Base-by-base conservation (phyloP, 2,113 vertebrate species). In the Myotis davidii region DNA sequence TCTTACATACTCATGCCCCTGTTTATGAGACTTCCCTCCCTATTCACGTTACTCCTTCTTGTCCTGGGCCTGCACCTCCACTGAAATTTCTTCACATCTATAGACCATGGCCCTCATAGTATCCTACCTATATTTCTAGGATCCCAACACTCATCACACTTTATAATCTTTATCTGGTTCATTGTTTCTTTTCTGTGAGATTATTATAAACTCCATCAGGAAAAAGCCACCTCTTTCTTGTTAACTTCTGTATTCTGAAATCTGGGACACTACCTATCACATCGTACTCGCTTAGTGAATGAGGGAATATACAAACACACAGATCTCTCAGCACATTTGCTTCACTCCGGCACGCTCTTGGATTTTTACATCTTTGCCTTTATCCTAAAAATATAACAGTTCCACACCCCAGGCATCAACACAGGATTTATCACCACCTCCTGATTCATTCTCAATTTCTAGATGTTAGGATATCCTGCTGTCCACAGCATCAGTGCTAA, bases 391-490 rank as follows among this genome's bases (percentile, higher is more conserved):
- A 96, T 96, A 94, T 85, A 96, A 93, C 94, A 90, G 84, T 83
- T 92, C 95, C 77, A 88, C 90, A 92, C 92, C 78, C 92, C 73
- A 96, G 95, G 90, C 88, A 90, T 88, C 88, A 59, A 82, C 95
- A 88, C 85, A 94, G 78, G 96, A 95, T 96, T 94, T 96, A 94
- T 96, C 96, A 94, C 95, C 94, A 93, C 94, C 84, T 69, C 79
- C 94, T 91, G 94, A 96, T 88, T 96, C 88, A 88, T 94, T 96
- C 96, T 97, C 96, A 94, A 67, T 97, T 95, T 98, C 96, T 96
- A 94, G 94, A 97, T 94, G 92, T 92, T 93, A 95, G 81, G 81
- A 76, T 88, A 85, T 87, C 96, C 96, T 96, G 96, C 95, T 92
- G 95, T 90, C 96, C 88, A 39, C 96, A 92, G 92, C 94, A 86